Percentiles rank a stretch among this genome's conserved stretches.
These are phyloP conservation scores for Orchesella cincta DNA, from an alignment of 1,140 invertebrate species.

Conservation along the genomic window DNA sequence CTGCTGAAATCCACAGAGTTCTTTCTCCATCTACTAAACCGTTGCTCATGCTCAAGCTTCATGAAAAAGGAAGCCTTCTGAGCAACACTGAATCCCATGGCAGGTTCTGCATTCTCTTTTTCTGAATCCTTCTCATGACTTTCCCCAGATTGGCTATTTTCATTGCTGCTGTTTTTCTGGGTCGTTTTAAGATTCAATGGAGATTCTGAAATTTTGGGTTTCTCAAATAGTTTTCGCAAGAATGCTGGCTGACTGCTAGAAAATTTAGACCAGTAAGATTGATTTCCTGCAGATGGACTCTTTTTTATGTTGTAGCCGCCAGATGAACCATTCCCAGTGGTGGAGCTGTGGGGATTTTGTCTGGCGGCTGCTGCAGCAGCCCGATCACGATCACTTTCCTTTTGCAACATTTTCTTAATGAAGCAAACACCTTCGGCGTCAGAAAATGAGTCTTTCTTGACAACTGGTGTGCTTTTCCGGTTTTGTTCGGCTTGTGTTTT, in stretches of 20 bases:
- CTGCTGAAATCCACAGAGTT: slow-evolving; percentile 9
- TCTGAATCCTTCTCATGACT: not conserved
- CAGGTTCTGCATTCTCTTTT: slow-evolving; percentile 35
- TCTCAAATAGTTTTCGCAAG: slow-evolving; percentile 45
- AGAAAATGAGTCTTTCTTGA: slow-evolving; percentile 41
- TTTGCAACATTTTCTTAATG: slow-evolving; percentile 43
- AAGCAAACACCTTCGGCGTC: slow-evolving; percentile 44
- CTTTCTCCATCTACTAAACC: slow-evolving; percentile 49
- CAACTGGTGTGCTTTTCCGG: slow-evolving; percentile 15
- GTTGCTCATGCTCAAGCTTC: slow-evolving; percentile 48
- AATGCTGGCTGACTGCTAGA: slow-evolving; percentile 46
- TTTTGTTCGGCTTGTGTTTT: not conserved
- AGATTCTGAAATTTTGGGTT: slow-evolving; percentile 18
- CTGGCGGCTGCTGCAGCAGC: slow-evolving; percentile 14
- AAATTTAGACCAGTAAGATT: slow-evolving; percentile 46
- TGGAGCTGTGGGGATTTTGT: not conserved
- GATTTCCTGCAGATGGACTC: slow-evolving; percentile 44
- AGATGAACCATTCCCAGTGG: not conserved
- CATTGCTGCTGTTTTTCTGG: slow-evolving; percentile 2
- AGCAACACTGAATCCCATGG: slow-evolving; percentile 37
- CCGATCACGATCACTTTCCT: slow-evolving; percentile 37
- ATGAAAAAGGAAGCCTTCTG: slow-evolving; percentile 48
- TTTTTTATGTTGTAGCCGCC: slow-evolving; percentile 40
- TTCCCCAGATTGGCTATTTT: not conserved
- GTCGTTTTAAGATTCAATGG: not conserved